These are phyloP conservation scores for Sitta europaea DNA, from an alignment of 2,113 vertebrate genomes.

Conservation along the genomic window DNA sequence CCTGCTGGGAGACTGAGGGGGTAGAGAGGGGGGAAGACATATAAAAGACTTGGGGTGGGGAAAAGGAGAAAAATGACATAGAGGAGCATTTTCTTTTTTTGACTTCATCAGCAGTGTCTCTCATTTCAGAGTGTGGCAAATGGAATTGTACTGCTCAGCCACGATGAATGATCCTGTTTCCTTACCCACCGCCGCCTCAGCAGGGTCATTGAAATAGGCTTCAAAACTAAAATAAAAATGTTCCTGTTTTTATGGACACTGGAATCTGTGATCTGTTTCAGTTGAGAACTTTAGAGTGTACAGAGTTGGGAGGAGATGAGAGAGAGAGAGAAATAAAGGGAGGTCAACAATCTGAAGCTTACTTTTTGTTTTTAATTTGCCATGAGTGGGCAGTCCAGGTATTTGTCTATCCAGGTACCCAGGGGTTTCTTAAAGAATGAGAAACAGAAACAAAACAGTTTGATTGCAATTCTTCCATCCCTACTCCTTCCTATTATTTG, in stretches of 20 bases:
- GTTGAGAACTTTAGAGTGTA: conserved; percentile 40
- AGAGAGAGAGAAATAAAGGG: neutral
- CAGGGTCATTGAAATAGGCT: conserved; percentile 73
- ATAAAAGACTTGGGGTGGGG: neutral
- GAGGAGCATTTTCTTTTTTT: conserved; percentile 67
- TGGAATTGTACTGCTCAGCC: conserved; percentile 76
- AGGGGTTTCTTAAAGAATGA: neutral
- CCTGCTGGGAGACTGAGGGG: conserved; percentile 40
- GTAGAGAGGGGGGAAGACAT: neutral
- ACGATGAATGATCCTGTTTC: conserved; percentile 70
- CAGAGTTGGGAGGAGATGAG: neutral
- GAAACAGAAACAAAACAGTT: neutral
- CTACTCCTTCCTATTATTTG: neutral
- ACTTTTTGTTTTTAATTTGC: conserved; percentile 72
- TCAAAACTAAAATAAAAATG: conserved; percentile 83
- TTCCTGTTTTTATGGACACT: conserved; percentile 70
- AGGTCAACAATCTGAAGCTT: neutral
- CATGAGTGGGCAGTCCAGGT: neutral
- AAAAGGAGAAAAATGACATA: conserved; percentile 61
- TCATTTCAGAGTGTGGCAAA: conserved; percentile 80
- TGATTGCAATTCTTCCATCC: neutral
- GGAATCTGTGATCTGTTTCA: conserved; percentile 77
- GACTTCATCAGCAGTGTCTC: conserved; percentile 82
- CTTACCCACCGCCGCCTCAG: neutral
- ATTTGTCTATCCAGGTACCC: neutral